phyloP scores from a whole-genome alignment of 2,888 invertebrate genomes.

The Melanchra persicariae region DNA sequence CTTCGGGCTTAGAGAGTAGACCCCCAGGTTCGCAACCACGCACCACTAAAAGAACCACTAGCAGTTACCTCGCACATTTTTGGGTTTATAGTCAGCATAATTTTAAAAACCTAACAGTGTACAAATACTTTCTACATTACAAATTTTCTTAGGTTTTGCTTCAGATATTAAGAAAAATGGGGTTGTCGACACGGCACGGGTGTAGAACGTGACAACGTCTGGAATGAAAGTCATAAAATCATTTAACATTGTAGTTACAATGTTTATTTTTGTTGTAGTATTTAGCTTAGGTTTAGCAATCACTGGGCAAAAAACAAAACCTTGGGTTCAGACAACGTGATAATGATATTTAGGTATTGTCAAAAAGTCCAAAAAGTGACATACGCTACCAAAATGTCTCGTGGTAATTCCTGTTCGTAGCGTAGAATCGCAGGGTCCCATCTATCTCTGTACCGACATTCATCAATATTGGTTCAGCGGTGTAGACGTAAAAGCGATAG shows the following conservation, averaged over 20 bases:
- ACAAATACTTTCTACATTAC: constrained; percentile 11
- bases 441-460: too few relatives aligned
- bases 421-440: too few relatives aligned
- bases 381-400: too few relatives aligned
- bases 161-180: constrained; percentile 41
- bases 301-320: neutral
- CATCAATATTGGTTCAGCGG: too few relatives aligned
- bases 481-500: too few relatives aligned
- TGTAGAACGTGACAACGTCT: constrained; percentile 27
- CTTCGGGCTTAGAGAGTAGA: too few relatives aligned
- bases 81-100: constrained; percentile 22
- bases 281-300: constrained; percentile 21
- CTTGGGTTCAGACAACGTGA: neutral
- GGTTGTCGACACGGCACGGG: constrained; percentile 27
- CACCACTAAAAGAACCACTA: too few relatives aligned
- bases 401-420: too few relatives aligned
- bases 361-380: too few relatives aligned
- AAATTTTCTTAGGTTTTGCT: constrained; percentile 7
- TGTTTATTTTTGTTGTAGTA: constrained; percentile 14
- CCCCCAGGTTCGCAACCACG: too few relatives aligned
- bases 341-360: too few relatives aligned
- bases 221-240: constrained; percentile 25
- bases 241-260: constrained; percentile 26
- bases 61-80: too few relatives aligned
- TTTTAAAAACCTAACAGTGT: constrained; percentile 2